Evolutionary conservation across 37 sponge, comb jelly and placozoan genomes (phyloP).

Genomic region (Mnemiopsis leidyi): DNA sequence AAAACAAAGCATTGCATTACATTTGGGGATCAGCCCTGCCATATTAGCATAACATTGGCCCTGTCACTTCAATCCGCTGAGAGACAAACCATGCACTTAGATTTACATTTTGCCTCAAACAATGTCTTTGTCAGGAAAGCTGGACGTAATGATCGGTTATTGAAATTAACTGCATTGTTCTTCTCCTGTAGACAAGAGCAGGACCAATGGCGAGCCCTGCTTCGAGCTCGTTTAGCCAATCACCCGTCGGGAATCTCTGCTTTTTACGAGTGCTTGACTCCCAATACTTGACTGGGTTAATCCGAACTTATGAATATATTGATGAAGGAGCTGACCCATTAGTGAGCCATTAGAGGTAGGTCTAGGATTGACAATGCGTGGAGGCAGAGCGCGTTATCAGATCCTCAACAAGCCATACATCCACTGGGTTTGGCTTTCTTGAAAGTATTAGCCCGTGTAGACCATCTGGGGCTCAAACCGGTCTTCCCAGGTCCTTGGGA

Average conservation of each 20-base stretch:
- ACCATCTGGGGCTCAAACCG: no score
- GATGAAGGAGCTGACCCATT: slow-evolving; percentile 53
- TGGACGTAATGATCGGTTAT: slow-evolving; percentile 26
- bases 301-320: slow-evolving; percentile 31
- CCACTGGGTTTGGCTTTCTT: no score
- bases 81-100: not conserved
- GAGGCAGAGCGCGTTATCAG: not conserved
- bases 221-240: not conserved
- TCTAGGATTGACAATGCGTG: not conserved
- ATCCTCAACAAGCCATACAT: not conserved
- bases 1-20: slow-evolving; percentile 6
- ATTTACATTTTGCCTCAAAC: not conserved
- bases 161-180: slow-evolving; percentile 44
- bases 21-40: not conserved
- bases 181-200: not conserved
- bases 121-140: not conserved
- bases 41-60: not conserved
- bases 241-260: not conserved
- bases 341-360: not conserved
- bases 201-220: not conserved
- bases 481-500: not conserved
- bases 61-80: not conserved
- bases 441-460: no score
- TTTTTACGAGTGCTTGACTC: slow-evolving; percentile 12
- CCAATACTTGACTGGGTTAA: slow-evolving; percentile 35